phyloP scores from a whole-genome alignment of 2,797 vertebrate species.

The Podarcis siculus region DNA sequence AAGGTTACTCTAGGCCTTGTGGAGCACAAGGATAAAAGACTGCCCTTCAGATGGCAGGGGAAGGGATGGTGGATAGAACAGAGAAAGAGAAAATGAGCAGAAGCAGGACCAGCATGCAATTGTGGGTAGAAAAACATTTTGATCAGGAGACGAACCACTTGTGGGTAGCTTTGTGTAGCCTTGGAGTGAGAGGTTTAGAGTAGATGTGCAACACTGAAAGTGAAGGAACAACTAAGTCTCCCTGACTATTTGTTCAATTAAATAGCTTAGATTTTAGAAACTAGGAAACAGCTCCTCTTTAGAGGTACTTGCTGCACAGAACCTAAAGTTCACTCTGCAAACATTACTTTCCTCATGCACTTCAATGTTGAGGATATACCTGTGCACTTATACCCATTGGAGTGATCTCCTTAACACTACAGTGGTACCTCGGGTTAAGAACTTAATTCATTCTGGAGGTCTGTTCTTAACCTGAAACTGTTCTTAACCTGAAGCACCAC shows the following conservation, averaged over 20 bases:
- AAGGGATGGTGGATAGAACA: not conserved
- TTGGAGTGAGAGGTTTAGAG: not conserved
- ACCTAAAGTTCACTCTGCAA: not conserved
- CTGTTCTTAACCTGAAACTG: no score
- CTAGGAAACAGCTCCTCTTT: not conserved
- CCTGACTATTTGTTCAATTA: not conserved
- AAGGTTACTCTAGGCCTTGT: not conserved
- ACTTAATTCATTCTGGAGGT: no score
- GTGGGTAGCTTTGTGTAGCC: not conserved
- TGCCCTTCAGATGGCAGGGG: not conserved
- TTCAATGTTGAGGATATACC: not conserved
- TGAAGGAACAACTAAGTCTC: not conserved
- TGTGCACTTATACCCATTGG: not conserved
- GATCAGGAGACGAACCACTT: not conserved
- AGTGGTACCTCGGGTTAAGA: no score
- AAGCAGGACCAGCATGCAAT: not conserved
- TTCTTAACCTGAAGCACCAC: no score
- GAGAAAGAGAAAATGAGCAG: not conserved
- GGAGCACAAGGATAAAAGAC: not conserved
- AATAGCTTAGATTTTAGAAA: not conserved
- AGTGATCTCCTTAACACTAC: no score
- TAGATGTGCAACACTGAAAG: not conserved
- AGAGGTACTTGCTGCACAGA: not conserved
- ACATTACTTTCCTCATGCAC: not conserved
- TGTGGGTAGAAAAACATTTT: not conserved